Base-by-base conservation (phyloP, 2,888 invertebrate genomes). In the Baronia brevicornis region DNA sequence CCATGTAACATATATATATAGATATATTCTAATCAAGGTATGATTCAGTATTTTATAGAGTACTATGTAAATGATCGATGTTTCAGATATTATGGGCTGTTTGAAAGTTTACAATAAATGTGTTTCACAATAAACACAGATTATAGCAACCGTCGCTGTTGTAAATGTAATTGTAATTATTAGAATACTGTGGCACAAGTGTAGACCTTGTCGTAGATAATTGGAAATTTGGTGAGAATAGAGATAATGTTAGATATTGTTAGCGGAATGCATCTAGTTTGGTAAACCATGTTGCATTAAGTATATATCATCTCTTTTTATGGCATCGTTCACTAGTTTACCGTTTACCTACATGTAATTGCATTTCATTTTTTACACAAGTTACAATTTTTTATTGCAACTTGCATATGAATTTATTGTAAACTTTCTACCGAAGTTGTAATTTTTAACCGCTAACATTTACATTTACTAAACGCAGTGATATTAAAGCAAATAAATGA, bases 401-500 rank as follows among this genome's bases (percentile, higher is more conserved):
- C n/a, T 13, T 24, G 20, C 13, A 28, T n/a, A 24, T 40, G 31
- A 35, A 41, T 44, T 45, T 40, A 38, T 42, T 47, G 45, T 47
- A 45, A 45, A 47, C 45, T 38, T 43, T 38, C 41, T 23, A 6
- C 21, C 5, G 20, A 8, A 22, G 4, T 8, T 10, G n/a, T 4
- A 25, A 26, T 8, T 13, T 25, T 23, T 23, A 33, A 27, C 24
- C 24, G 21, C 19, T 13, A 21, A 11, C 8, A 24, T 35, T 35
- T 30, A 15, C 15, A 13, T 25, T 25, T 18, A 17, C 18, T 18
- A 11, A 23, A 27, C 14, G 60, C 71, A 70, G 70, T 71, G 69
- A 72, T 71, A 68, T 65, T 56, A 51, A 57, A 54, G 60, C 24
- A 37, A 36, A 36, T 35, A 23, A 21, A 22, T 26, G 17, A 22